Evolutionary conservation across 2,888 invertebrate genomes (phyloP).

Genomic region (Galerucella nymphaeae): DNA sequence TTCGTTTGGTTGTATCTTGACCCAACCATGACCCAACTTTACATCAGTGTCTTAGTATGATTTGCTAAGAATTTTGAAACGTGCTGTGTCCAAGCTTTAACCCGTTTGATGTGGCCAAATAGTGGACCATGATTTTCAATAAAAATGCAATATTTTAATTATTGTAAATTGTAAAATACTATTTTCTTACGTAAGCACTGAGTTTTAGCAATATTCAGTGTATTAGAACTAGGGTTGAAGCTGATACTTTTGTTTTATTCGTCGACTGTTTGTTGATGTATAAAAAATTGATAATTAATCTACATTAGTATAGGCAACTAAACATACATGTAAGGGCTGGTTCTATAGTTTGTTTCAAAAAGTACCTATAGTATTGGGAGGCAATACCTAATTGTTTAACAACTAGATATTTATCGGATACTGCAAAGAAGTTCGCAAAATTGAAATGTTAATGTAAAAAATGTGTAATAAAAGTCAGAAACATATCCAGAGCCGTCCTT

Average conservation of each 20-base stretch:
- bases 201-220: constrained; percentile 12
- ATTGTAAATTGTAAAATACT: constrained; percentile 33
- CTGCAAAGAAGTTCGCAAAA: no score
- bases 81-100: constrained; percentile 35
- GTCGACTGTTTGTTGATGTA: background rate
- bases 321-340: no score
- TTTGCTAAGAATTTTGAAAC: constrained; percentile 30
- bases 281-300: background rate
- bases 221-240: constrained; percentile 11
- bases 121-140: constrained; percentile 35
- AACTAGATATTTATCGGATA: no score
- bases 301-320: no score
- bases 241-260: background rate
- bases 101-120: constrained; percentile 41
- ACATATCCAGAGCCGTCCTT: constrained; percentile 51
- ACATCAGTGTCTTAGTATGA: constrained; percentile 20
- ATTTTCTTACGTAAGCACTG: constrained; percentile 32
- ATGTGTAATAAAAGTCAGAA: constrained; percentile 42
- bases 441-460: background rate
- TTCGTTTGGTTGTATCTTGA: constrained; percentile 12
- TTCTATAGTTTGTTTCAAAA: no score
- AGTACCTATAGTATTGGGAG: no score
- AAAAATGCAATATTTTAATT: constrained; percentile 32
- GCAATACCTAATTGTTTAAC: no score
- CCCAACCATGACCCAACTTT: constrained; percentile 18